Evolutionary conservation across 2,113 vertebrate genomes (phyloP), one percentile per base, ranked within the genome.

Genomic region (Gymnarchus niloticus): DNA sequence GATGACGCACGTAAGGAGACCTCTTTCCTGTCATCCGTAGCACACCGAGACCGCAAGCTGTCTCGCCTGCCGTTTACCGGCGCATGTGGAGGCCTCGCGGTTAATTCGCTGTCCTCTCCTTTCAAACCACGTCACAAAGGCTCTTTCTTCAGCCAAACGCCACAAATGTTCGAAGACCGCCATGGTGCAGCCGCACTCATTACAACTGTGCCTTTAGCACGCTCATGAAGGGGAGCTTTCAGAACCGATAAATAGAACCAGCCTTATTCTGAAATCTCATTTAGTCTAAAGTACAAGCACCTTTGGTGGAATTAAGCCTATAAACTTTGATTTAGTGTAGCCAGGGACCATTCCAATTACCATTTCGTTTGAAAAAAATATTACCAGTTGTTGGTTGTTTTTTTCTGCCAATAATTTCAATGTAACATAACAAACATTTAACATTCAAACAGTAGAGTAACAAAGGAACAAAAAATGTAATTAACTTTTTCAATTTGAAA

Each of bases 381-480:
- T 86, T 86, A 86, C 78, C n/a, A 52, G 69, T 82, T 56, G 80
- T 85, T 90, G 86, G 83, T 86, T 86, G 85, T 88, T 87, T 81
- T 56, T 41, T 59, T 84, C 44, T 23, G 85, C 59, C 85, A 88
- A 90, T 92, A 91, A 90, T 94, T 94, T 94, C 89, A 93, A 93
- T 92, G 91, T 91, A 94, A 93, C 92, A 94, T 93, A 88, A 93
- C 91, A 95, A 95, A 95, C 94, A 93, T 92, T 91, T 88, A 81
- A 94, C 94, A 95, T 94, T 95, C 84, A 95, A 95, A 94, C 93
- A 93, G 91, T 85, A 91, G 93, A 90, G 93, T 93, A 92, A 95
- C 94, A 95, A 95, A 95, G 94, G 92, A 94, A 94, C 92, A 93
- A 92, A 93, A 94, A 95, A 95, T 94, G 94, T 94, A 95, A 95